Base-by-base conservation (phyloP, 2,888 invertebrate genomes). In the Mesodorylaimus sp. region DNA sequence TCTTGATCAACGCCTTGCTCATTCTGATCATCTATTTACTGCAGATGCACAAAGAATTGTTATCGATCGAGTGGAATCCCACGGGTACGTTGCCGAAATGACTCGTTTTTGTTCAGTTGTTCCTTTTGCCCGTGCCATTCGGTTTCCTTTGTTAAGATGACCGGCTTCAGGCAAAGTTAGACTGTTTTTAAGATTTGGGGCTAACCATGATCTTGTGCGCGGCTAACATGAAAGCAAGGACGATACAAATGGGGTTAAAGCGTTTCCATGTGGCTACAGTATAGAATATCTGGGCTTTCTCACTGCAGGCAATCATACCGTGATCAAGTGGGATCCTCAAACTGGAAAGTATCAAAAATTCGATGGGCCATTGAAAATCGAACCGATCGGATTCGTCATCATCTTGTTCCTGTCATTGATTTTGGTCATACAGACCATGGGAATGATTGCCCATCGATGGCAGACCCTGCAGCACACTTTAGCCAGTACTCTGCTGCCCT, bases 361-460 rank as follows among this genome's bases (percentile, higher is more conserved):
- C 32, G 5, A 86, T 70, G 84, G 86, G 70, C 86, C 86, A 67
- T 75, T 89, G 36, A 85, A 88, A 73, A 71, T 91, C 67, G 91
- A 93, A 67, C 91, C 91, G 1, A 89, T 93, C 57, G 86, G 95
- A 39, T 76, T 74, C 56, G 58, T 56, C 26, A 62, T 64, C 51
- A 61, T 64, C 49, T 45, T 61, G 16, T 63, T 63, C 54, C 56
- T 64, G 26, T 50, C 61, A 37, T 55, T 57, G 5, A 64, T 64
- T 37, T 59, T 64, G 28, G 45, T 62, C 42, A 55, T 60, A 19
- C 58, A 61, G 55, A 54, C 64, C 49, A 23, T 61, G 23, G 89
- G 87, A 60, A 95, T 95, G 93, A 75, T 95, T 74, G 87, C 93
- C 77, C 95, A 97, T 81, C 79, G 95, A 61, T 86, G 91, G 65